Evolutionary conservation across 92 coral and sea anemone genomes (phyloP), one percentile per base, ranked within the genome.

Genomic region (Umimayanthus kanabou): DNA sequence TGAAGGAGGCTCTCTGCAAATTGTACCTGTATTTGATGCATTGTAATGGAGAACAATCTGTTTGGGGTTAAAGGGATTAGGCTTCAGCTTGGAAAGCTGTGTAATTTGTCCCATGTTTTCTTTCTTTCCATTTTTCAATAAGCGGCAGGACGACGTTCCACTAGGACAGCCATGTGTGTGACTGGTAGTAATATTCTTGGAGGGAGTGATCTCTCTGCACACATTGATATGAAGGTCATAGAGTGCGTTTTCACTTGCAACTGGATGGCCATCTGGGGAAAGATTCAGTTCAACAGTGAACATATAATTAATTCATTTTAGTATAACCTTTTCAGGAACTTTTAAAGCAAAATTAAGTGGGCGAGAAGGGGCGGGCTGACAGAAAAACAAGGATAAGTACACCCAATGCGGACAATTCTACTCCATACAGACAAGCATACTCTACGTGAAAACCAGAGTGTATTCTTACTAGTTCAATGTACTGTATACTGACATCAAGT

Each of bases 151-250:
- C 0, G 96, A 84, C 55, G 95, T 82, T 72, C 93, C 89, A 5
- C 49, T 28, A 26, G 92, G 91, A 23, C 95, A 90, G 57, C 76
- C 86, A 39, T 65, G 81, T 5, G 91, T 91, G 77, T 89, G 84
- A 39, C 93, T 92, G 9, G 57, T 37, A 22, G 81, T 30, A 11
- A 84, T 16, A 18, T 92, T 83, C 73, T 70, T 83, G 22, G 26
- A 85, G 18, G 90, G 80, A n/a, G 92, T 97, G 49, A 97, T 97
- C 42, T 94, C 98, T 40, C 98, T 90, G 80, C 99, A 97, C 67
- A 97, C 95, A 45, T 97, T 97, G 85, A 97, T 97, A 84, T 80
- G 90, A 83, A 93, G 94, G 39, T 91, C 96, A 85, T 92, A 92
- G 8, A 80, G 78, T 55, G 49, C 65, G 29, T 81, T 85, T 45